phyloP scores from a whole-genome alignment of 2,797 vertebrate species.

The Eleutherodactylus coqui region DNA sequence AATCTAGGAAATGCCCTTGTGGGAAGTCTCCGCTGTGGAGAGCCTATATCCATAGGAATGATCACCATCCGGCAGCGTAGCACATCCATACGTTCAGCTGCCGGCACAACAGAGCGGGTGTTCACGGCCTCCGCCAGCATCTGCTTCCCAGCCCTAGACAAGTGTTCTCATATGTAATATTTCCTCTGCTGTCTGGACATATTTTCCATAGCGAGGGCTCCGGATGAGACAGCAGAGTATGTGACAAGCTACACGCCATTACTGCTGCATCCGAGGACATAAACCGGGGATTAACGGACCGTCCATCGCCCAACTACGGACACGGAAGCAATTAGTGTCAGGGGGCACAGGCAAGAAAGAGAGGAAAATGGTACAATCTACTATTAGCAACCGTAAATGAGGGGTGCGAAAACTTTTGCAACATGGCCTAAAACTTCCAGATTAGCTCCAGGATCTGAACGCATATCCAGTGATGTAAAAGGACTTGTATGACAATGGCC shows the following conservation, averaged over 20 bases:
- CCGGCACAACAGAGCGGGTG: conserved; percentile 7
- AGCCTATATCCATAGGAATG: conserved; percentile 2
- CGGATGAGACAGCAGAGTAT: neutral
- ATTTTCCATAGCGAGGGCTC: conserved; percentile 5
- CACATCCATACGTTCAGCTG: conserved; percentile 43
- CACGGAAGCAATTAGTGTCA: neutral
- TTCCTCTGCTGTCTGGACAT: conserved; percentile 16
- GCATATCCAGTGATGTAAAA: no score
- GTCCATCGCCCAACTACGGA: neutral
- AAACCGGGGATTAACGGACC: neutral
- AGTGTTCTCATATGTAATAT: conserved; percentile 49
- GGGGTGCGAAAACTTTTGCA: neutral
- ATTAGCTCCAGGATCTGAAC: neutral
- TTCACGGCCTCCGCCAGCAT: conserved; percentile 24
- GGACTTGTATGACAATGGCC: no score
- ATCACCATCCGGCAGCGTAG: neutral
- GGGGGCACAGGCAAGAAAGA: neutral
- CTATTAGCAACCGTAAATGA: neutral
- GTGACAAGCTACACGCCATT: conserved; percentile 6
- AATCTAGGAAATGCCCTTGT: no score
- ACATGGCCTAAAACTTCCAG: neutral
- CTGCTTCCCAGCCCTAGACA: conserved; percentile 36
- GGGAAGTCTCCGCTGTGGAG: neutral
- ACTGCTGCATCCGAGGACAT: neutral
- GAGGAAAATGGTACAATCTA: neutral